Conservation (phyloP, 2,797 vertebrate species). For the Pipistrellus pygmaeus region DNA sequence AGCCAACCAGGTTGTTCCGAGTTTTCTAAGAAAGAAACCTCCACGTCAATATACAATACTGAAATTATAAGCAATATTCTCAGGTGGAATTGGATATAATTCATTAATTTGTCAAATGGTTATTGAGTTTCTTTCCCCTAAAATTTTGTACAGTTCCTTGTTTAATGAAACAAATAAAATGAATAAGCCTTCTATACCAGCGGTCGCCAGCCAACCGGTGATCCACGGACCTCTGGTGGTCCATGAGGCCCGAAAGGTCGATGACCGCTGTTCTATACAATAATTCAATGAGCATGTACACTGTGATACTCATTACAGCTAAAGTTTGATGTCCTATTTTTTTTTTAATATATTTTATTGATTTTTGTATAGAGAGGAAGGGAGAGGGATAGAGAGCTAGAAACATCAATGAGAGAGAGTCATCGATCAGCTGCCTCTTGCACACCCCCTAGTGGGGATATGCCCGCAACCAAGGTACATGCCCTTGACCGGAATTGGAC, state of each 20-base stretch:
- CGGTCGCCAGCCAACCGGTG: too few relatives aligned
- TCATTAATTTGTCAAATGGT: conserved; percentile 55
- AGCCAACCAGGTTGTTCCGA: conserved; percentile 1
- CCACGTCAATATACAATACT: conserved; percentile 34
- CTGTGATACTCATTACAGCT: conserved; percentile 14
- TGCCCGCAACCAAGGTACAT: too few relatives aligned
- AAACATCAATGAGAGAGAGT: too few relatives aligned
- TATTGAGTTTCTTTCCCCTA: conserved; percentile 13
- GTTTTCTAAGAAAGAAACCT: conserved; percentile 52
- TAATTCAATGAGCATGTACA: neutral
- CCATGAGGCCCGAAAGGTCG: too few relatives aligned
- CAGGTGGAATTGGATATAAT: neutral
- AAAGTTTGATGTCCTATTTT: conserved; percentile 30
- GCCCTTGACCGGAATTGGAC: too few relatives aligned
- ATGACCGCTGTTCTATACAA: neutral
- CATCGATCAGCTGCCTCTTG: too few relatives aligned
- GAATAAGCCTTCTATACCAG: neutral
- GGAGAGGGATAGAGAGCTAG: too few relatives aligned
- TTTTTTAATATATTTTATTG: too few relatives aligned
- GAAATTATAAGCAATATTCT: conserved; percentile 56
- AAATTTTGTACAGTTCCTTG: conserved; percentile 32
- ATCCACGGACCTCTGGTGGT: too few relatives aligned
- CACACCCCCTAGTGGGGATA: too few relatives aligned
- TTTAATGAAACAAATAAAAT: conserved; percentile 52
- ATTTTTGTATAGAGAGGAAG: too few relatives aligned